Percentiles rank a stretch among this genome's conserved stretches.
Evolutionary conservation across 30 jellyfish, hydroid and myxozoan genomes (phyloP).

Genomic region (Aurelia coerulea): DNA sequence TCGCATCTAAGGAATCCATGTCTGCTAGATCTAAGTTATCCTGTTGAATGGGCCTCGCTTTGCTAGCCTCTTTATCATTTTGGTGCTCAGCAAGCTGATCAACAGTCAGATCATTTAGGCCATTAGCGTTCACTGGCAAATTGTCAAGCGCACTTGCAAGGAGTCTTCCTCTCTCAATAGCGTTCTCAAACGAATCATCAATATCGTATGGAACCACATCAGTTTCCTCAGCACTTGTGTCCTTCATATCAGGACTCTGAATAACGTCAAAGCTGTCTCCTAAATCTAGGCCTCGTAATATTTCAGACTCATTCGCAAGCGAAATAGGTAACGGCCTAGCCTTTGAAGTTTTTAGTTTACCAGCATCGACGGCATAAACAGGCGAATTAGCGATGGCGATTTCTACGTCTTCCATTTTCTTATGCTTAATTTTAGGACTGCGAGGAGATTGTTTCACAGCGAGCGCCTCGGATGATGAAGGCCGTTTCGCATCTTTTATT

Average conservation of each 20-base stretch:
- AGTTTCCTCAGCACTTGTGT: background rate
- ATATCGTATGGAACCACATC: background rate
- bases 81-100: background rate
- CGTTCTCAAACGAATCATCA: constrained; percentile 51
- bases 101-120: no score
- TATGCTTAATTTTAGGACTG: constrained; percentile 41
- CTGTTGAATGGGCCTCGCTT: no score
- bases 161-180: constrained; percentile 1
- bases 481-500: constrained; percentile 29
- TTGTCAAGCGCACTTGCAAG: background rate
- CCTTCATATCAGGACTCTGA: background rate
- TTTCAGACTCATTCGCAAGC: constrained; percentile 62
- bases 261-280: constrained; percentile 38
- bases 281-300: constrained; percentile 68
- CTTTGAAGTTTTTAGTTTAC: constrained; percentile 6
- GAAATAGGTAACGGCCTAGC: constrained; percentile 72
- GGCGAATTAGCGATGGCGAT: constrained; percentile 52
- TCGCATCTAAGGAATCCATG: background rate
- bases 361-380: constrained; percentile 11
- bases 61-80: background rate
- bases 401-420: constrained; percentile 39
- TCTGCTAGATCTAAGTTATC: background rate
- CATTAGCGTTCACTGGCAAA: no score
- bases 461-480: constrained; percentile 28
- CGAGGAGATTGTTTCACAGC: constrained; percentile 9